Evolutionary conservation across 2,888 invertebrate genomes (phyloP).

Genomic region (Ormyrus rosae): DNA sequence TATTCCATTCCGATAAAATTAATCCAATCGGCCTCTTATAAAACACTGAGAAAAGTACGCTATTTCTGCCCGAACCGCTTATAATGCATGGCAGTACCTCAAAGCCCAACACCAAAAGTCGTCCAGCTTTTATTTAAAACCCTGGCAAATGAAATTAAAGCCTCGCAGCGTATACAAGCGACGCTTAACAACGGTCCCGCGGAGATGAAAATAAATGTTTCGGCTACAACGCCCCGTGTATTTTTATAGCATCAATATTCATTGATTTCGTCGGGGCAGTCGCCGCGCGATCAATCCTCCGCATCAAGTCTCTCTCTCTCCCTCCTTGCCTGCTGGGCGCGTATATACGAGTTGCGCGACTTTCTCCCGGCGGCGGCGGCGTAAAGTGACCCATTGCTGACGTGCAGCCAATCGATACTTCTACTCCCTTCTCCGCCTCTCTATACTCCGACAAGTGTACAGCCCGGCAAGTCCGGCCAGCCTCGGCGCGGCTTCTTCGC

Average conservation of each 20-base stretch:
- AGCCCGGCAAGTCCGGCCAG: constrained; percentile 11
- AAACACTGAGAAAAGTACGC: too few species aligned
- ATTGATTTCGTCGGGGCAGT: constrained; percentile 42
- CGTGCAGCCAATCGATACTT: constrained; percentile 61
- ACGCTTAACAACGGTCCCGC: neutral
- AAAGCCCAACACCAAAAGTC: neutral
- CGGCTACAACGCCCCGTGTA: neutral
- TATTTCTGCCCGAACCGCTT: too few species aligned
- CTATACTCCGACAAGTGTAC: constrained; percentile 61
- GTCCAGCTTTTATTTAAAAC: neutral
- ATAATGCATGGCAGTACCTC: too few species aligned
- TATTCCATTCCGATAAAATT: too few species aligned
- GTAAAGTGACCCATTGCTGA: constrained; percentile 64
- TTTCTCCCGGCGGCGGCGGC: constrained; percentile 17
- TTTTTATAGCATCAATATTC: constrained; percentile 51
- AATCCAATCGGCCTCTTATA: neutral
- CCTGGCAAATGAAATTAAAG: constrained; percentile 2
- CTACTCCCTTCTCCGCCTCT: constrained; percentile 57
- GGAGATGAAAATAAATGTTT: neutral
- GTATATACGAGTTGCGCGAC: neutral
- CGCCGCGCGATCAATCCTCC: constrained; percentile 29
- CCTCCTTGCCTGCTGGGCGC: neutral
- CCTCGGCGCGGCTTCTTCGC: too few species aligned
- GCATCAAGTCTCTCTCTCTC: constrained; percentile 9
- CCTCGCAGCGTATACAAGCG: too few species aligned